Evolutionary conservation across 1,140 invertebrate genomes (phyloP).

Genomic region (Wiebesia pumilae): DNA sequence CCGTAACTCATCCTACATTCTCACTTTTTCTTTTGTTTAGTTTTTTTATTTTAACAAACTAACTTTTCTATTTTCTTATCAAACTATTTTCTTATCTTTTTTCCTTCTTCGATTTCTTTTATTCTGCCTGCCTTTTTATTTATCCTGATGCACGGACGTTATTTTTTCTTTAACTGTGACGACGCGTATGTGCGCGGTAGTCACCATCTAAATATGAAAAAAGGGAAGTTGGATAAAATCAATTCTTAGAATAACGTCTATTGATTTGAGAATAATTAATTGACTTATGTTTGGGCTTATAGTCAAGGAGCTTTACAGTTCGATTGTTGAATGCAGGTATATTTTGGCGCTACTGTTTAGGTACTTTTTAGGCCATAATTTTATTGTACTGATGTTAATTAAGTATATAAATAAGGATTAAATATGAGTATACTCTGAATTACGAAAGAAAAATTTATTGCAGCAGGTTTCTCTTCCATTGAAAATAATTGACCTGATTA

Average conservation of each 20-base stretch:
- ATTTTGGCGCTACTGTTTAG: too few relatives aligned
- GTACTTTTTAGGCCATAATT: too few relatives aligned
- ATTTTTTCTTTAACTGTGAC: not conserved
- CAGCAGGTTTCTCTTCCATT: too few relatives aligned
- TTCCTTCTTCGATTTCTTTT: not conserved
- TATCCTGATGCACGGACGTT: not conserved
- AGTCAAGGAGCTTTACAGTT: not conserved
- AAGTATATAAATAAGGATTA: too few relatives aligned
- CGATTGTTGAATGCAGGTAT: too few relatives aligned
- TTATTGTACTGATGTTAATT: too few relatives aligned
- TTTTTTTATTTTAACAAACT: not conserved
- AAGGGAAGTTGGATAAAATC: not conserved
- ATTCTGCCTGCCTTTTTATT: not conserved
- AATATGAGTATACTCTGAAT: too few relatives aligned
- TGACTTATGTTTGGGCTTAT: not conserved
- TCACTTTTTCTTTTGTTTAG: not conserved
- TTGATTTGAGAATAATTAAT: not conserved
- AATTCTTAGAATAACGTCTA: not conserved
- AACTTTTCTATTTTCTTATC: not conserved
- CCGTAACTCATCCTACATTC: not conserved
- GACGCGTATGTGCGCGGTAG: not conserved
- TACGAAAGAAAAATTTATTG: too few relatives aligned
- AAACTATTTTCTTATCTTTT: not conserved
- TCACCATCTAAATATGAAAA: not conserved
- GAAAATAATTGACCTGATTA: too few relatives aligned